A percentile compares a stretch with the other conserved stretches of the same genome.
These are phyloP conservation scores for Orchesella flavescens DNA, from an alignment of 2,888 invertebrate species.

Conservation along the genomic window DNA sequence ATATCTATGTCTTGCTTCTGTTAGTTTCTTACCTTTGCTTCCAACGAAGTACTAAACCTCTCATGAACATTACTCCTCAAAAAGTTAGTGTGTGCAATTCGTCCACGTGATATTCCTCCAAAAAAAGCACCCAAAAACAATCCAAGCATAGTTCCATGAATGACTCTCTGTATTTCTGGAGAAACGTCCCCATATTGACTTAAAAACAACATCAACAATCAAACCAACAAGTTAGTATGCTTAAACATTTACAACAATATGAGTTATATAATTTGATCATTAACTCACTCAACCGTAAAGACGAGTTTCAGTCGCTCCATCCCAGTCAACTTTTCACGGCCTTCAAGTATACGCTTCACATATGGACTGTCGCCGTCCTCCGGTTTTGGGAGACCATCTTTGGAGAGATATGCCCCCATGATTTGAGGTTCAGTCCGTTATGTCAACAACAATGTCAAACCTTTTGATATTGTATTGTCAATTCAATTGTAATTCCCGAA, in stretches of 20 bases:
- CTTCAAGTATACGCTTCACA: conserved; percentile 30
- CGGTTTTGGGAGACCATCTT: no score
- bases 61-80: conserved; percentile 72
- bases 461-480: no score
- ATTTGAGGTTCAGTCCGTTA: no score
- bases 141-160: conserved; percentile 79
- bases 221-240: no score
- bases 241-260: conserved; percentile 46
- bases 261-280: conserved; percentile 5
- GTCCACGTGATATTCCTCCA: conserved; percentile 74
- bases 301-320: conserved; percentile 64
- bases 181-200: conserved; percentile 81
- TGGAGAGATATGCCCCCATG: no score
- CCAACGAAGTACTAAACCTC: conserved; percentile 70
- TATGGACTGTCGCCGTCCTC: neutral
- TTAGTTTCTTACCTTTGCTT: conserved; percentile 73
- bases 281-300: conserved; percentile 57
- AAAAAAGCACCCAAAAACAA: conserved; percentile 78
- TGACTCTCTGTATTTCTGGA: conserved; percentile 79
- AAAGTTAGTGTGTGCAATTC: conserved; percentile 71
- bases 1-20: no score
- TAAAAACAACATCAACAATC: no score
- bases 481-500: no score
- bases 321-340: conserved; percentile 62
- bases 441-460: no score